Percentiles rank a stretch among this genome's conserved stretches.
Conservation (phyloP, 2,113 vertebrate species). For the Tupaia tana region DNA sequence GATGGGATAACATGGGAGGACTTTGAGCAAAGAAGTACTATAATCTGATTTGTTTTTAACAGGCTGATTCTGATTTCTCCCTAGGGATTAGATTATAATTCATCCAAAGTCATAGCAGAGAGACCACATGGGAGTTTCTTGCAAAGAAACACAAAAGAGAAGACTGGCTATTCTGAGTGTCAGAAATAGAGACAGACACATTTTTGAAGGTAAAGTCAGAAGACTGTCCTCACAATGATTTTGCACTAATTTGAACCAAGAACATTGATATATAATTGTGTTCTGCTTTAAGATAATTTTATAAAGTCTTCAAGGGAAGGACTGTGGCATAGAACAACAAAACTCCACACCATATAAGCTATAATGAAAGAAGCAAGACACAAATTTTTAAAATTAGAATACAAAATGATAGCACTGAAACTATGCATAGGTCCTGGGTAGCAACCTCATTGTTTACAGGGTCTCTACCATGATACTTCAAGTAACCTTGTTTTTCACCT, state of each 20-base stretch:
- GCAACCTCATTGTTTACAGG: neutral
- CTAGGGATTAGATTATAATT: neutral
- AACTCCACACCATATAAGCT: neutral
- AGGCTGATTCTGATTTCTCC: neutral
- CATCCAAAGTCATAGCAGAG: neutral
- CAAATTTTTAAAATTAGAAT: neutral
- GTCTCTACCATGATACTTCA: neutral
- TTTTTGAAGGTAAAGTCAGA: neutral
- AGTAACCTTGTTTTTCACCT: neutral
- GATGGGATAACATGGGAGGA: neutral
- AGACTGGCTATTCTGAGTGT: no score
- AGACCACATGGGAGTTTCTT: neutral
- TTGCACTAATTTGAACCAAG: neutral
- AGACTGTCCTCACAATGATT: neutral
- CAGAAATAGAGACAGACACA: accelerated
- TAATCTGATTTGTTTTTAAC: neutral
- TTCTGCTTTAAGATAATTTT: neutral
- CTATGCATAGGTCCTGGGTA: accelerated
- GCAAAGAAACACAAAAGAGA: neutral
- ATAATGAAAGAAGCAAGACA: neutral
- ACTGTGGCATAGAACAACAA: neutral
- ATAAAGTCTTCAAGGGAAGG: neutral
- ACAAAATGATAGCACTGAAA: neutral
- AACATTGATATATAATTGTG: neutral
- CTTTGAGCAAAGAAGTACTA: neutral